Conservation (phyloP, 2,888 invertebrate genomes). For the Meandrusa payeni region DNA sequence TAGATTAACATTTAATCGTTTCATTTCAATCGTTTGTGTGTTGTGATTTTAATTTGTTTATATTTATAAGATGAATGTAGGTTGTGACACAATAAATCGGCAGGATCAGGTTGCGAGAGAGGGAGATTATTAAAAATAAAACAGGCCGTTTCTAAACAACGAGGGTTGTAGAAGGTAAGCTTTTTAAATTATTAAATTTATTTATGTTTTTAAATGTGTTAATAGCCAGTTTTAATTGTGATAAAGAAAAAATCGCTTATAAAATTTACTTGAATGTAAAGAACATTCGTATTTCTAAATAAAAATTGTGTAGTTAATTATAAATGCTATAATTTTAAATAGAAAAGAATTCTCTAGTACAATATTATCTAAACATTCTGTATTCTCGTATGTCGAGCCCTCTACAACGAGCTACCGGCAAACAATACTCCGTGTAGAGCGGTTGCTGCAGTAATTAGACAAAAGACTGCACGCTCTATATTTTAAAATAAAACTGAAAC, state of each 20-base stretch:
- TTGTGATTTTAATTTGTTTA: slow-evolving; percentile 10
- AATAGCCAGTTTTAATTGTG: neutral
- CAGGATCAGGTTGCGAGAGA: slow-evolving; percentile 6
- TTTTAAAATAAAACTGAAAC: slow-evolving; percentile 7
- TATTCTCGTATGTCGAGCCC: slow-evolving; percentile 1
- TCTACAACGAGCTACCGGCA: neutral
- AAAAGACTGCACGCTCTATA: slow-evolving; percentile 14
- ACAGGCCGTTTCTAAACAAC: slow-evolving; percentile 22
- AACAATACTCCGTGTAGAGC: slow-evolving; percentile 14
- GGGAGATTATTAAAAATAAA: slow-evolving; percentile 26
- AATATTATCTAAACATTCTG: slow-evolving; percentile 5
- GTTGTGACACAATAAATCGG: slow-evolving; percentile 14
- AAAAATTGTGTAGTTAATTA: neutral
- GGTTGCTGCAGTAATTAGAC: slow-evolving; percentile 18
- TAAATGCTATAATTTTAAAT: neutral
- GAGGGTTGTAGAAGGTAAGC: slow-evolving; percentile 23
- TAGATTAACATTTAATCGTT: neutral
- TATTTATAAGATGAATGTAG: slow-evolving; percentile 19
- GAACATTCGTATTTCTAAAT: too few relatives aligned
- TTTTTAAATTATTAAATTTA: neutral
- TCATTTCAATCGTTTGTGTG: slow-evolving; percentile 17
- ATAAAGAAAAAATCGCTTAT: too few relatives aligned
- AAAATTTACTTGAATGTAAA: too few relatives aligned
- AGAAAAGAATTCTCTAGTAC: neutral
- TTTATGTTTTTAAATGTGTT: neutral